These are phyloP conservation scores for Tribolium madens DNA, from an alignment of 1,140 invertebrate genomes.

Conservation along the genomic window DNA sequence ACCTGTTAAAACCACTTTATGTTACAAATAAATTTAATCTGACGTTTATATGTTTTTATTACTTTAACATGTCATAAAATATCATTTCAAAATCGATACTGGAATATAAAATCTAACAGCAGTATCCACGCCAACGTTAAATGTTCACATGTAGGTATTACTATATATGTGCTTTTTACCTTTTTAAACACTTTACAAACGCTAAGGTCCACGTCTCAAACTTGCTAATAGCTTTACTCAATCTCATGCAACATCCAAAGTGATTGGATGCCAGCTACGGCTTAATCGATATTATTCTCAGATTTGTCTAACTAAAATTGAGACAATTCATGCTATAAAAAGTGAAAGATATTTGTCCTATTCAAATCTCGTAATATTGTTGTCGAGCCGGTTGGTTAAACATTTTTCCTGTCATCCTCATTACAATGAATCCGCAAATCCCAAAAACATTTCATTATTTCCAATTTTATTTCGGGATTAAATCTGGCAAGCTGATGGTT, in stretches of 20 bases:
- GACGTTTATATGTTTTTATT: slow-evolving; percentile 56
- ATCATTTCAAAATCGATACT: slow-evolving; percentile 54
- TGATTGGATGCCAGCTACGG: slow-evolving; percentile 44
- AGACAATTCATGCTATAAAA: no score
- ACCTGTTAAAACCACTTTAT: slow-evolving; percentile 54
- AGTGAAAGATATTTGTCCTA: no score
- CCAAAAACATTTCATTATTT: slow-evolving; percentile 35
- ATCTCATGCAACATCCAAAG: slow-evolving; percentile 5
- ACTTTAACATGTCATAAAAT: slow-evolving; percentile 56
- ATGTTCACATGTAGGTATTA: slow-evolving; percentile 38
- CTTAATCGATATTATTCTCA: slow-evolving; percentile 4
- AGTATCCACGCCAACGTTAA: slow-evolving; percentile 45
- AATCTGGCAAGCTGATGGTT: slow-evolving; percentile 29
- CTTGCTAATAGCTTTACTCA: slow-evolving; percentile 19
- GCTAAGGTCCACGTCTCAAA: slow-evolving; percentile 20
- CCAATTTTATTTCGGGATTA: slow-evolving; percentile 37
- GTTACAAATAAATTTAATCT: slow-evolving; percentile 56
- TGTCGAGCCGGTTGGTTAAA: slow-evolving; percentile 3
- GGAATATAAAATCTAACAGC: slow-evolving; percentile 51
- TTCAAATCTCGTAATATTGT: neutral
- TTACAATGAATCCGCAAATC: slow-evolving; percentile 37
- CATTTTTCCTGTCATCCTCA: slow-evolving; percentile 30
- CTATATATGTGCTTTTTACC: slow-evolving; percentile 21
- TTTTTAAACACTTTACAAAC: slow-evolving; percentile 21
- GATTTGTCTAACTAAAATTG: slow-evolving; percentile 10